A percentile compares a stretch with the other conserved stretches of the same genome.
Evolutionary conservation across 2,888 invertebrate genomes (phyloP).

Genomic region (Lithophane leautieri): DNA sequence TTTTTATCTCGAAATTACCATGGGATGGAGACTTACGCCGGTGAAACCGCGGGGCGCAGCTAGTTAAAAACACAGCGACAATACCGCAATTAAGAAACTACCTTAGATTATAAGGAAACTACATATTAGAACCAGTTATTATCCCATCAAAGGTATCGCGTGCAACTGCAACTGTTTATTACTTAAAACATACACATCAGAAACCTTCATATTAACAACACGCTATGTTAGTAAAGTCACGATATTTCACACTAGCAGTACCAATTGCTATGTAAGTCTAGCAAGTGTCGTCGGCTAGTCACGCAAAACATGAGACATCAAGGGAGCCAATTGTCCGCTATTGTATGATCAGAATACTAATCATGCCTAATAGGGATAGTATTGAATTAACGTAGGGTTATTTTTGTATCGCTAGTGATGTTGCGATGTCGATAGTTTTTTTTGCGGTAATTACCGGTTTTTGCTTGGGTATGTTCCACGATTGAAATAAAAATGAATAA

Average conservation of each 20-base stretch:
- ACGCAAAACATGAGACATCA: conserved; percentile 10
- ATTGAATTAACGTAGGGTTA: conserved; percentile 48
- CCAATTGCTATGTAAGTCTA: conserved; percentile 7
- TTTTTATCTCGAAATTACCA: too few species aligned
- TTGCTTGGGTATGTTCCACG: not conserved
- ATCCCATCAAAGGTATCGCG: conserved; percentile 9
- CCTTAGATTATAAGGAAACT: too few species aligned
- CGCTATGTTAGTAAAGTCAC: not conserved
- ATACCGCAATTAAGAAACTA: not conserved
- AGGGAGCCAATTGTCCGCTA: conserved; percentile 43
- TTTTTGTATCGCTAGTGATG: conserved; percentile 55
- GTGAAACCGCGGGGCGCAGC: too few species aligned
- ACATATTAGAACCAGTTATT: not conserved
- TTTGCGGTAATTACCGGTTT: conserved; percentile 50
- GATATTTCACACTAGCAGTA: not conserved
- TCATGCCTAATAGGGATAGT: conserved; percentile 41
- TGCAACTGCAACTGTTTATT: conserved; percentile 18
- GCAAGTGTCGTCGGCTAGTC: not conserved
- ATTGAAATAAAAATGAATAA: not conserved
- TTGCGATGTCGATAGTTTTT: conserved; percentile 38
- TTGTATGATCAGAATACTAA: conserved; percentile 45
- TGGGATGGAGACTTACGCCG: too few species aligned
- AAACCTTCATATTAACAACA: not conserved
- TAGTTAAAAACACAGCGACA: not conserved
- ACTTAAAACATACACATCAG: conserved; percentile 19